Base-by-base conservation (phyloP, 1,140 invertebrate species). In the Orchesella cincta region DNA sequence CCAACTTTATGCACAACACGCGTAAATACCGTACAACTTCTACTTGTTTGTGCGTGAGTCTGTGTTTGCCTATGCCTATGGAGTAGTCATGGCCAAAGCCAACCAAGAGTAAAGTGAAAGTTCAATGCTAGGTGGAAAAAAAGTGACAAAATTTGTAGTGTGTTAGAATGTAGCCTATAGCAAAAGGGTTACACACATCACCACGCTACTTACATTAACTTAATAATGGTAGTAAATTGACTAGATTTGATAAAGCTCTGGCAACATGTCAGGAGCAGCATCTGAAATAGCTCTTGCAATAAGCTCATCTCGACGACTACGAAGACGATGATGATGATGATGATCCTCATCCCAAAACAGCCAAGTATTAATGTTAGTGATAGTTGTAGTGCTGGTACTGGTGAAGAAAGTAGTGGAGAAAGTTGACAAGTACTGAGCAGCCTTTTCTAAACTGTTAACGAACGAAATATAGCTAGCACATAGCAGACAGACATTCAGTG, bases 241-340 rank as follows among this genome's bases (percentile, higher is more conserved):
- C 5, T 46, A 46, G 12, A 57, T 57, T 57, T 57, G 52, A 57
- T 57, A 57, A 57, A 57, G 14, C 23, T 57, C 52, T 57, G 52
- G 52, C 52, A 57, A 57, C 52, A 26, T 57, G 52, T 57, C 52
- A 57, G 52, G 23, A 57, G 23, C 23, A 23, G 52, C 52, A 23
- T n/a, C 52, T 57, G 52, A 23, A 57, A 18, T 18, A 8, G 39
- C 39, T 46, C 18, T 46, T 46, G 39, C 18, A 46, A 46, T 18
- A 46, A 46, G 39, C 18, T 46, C 18, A 46, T 46, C 5, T 8
- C 39, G 39, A 46, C 39, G 39, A 18, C 18, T 5, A 46, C 18
- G 39, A 46, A 18, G 5, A 46, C 39, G 39, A 46, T 46, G 39
- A 46, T 57, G 12, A 12, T 12, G 23, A 12, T 57, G 23, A 12